These are phyloP conservation scores for Bradypus variegatus DNA, from an alignment of 2,797 vertebrate species.

Conservation along the genomic window DNA sequence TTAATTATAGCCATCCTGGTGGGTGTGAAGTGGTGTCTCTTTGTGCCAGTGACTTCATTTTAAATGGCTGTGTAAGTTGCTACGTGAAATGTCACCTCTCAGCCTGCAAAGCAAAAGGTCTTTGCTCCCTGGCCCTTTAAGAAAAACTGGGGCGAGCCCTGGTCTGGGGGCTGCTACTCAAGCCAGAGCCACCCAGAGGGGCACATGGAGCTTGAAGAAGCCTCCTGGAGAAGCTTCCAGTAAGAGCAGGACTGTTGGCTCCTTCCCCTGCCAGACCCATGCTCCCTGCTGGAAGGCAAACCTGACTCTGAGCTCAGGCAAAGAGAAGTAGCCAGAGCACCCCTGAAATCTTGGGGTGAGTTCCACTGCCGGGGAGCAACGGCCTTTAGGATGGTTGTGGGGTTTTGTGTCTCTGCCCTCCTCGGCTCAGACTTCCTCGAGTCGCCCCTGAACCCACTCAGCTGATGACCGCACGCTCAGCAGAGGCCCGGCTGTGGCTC, in stretches of 20 bases:
- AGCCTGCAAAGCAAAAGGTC: background rate
- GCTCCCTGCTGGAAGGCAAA: fast-evolving
- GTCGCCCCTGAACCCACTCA: background rate
- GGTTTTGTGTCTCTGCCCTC: background rate
- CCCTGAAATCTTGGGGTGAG: background rate
- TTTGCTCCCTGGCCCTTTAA: background rate
- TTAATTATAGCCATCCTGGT: background rate
- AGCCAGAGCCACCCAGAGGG: background rate
- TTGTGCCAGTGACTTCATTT: background rate
- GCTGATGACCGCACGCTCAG: too few relatives aligned
- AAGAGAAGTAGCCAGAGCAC: too few relatives aligned
- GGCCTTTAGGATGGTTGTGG: background rate
- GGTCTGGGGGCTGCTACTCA: background rate
- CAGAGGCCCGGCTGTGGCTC: too few relatives aligned
- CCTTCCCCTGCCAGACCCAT: too few relatives aligned
- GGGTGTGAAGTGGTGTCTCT: background rate
- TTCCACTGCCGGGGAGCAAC: fast-evolving
- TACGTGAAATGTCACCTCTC: background rate
- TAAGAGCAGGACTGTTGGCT: background rate
- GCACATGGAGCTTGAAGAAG: background rate
- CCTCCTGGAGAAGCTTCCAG: background rate
- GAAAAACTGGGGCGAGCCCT: background rate
- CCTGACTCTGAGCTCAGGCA: too few relatives aligned
- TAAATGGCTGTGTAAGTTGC: too few relatives aligned
- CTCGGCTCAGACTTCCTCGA: background rate